Percentiles rank a stretch among this genome's conserved stretches.
These are phyloP conservation scores for Zoanthus sansibaricus DNA, from an alignment of 92 coral and sea anemone genomes.

Conservation along the genomic window DNA sequence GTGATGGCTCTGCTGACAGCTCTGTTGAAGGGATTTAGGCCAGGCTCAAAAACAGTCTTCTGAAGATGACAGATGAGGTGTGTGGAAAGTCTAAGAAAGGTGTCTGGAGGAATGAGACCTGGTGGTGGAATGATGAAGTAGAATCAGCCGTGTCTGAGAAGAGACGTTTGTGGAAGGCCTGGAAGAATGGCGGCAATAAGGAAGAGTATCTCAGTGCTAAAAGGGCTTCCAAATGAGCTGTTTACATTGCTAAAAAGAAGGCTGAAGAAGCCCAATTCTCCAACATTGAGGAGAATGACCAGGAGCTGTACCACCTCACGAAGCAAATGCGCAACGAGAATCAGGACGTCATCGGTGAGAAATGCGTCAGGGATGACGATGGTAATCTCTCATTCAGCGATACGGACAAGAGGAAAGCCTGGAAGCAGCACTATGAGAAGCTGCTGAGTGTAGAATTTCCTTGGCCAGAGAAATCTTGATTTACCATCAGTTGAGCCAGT, in stretches of 20 bases:
- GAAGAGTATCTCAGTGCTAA: constrained; percentile 39
- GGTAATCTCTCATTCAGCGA: constrained; percentile 32
- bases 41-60: constrained; percentile 18
- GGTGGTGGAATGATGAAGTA: constrained; percentile 24
- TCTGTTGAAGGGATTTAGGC: constrained; percentile 37
- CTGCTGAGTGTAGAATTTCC: constrained; percentile 53
- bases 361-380: constrained; percentile 47
- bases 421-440: constrained; percentile 50
- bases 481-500: constrained; percentile 25
- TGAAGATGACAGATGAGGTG: not conserved
- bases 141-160: not conserved
- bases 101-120: constrained; percentile 36
- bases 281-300: constrained; percentile 15
- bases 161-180: constrained; percentile 49
- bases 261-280: constrained; percentile 40
- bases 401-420: constrained; percentile 39
- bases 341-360: constrained; percentile 47
- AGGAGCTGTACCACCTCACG: constrained; percentile 16
- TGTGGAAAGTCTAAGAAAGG: constrained; percentile 34
- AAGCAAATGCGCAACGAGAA: constrained; percentile 48
- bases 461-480: constrained; percentile 31
- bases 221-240: constrained; percentile 14
- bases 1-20: constrained; percentile 9
- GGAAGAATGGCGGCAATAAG: constrained; percentile 50
- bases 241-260: constrained; percentile 7